Conservation (phyloP, 1,140 invertebrate genomes). For the Venturia canescens region DNA sequence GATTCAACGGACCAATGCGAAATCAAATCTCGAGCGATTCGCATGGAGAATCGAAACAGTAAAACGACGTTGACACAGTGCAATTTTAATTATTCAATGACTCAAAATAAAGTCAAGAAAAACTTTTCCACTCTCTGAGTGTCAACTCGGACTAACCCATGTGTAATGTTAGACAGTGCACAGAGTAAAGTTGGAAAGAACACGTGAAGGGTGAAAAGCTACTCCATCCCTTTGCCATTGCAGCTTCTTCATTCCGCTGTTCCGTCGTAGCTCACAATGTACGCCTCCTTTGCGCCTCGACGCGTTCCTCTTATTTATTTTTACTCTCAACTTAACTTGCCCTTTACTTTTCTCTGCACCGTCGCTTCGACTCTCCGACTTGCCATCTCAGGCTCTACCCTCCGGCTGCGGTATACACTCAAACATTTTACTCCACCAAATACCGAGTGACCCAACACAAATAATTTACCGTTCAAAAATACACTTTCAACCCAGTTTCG, state of each 20-base stretch:
- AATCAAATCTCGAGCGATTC: too few relatives aligned
- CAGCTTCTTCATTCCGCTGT: slow-evolving; percentile 1
- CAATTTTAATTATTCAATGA: neutral
- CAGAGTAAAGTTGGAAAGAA: slow-evolving; percentile 19
- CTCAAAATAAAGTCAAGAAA: neutral
- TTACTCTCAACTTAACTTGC: slow-evolving; percentile 28
- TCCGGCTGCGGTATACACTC: neutral
- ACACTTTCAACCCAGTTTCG: too few relatives aligned
- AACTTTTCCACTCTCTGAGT: neutral
- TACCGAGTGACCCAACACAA: neutral
- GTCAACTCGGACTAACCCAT: neutral
- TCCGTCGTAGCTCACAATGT: slow-evolving; percentile 43
- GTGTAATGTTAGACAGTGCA: neutral
- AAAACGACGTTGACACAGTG: too few relatives aligned
- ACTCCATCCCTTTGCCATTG: slow-evolving; percentile 26
- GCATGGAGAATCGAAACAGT: too few relatives aligned
- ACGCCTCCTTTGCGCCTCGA: slow-evolving; percentile 20
- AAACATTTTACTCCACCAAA: neutral
- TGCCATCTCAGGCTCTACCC: neutral
- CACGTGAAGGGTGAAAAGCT: slow-evolving; percentile 36
- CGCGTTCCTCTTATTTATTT: slow-evolving; percentile 35
- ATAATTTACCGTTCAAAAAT: too few relatives aligned
- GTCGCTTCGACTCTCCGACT: slow-evolving; percentile 16
- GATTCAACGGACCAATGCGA: too few relatives aligned
- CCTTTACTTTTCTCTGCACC: neutral